Evolutionary conservation across 2,888 invertebrate species (phyloP).

Genomic region (Trichopria drosophilae): DNA sequence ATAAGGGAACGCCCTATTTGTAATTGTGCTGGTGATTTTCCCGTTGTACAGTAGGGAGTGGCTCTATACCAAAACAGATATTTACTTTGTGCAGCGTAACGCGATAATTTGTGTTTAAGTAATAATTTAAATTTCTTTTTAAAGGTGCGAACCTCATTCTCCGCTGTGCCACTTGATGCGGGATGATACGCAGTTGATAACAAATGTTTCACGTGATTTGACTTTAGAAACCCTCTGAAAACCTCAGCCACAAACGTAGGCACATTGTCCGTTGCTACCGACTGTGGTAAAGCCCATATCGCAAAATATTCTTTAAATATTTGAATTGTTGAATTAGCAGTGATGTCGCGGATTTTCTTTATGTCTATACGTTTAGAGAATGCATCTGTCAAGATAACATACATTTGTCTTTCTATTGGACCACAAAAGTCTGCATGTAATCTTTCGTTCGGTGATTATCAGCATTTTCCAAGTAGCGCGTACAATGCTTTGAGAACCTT

Average conservation of each 20-base stretch:
- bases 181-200: constrained; percentile 19
- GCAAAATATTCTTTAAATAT: too few species aligned
- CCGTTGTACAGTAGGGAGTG: constrained; percentile 23
- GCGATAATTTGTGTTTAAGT: background rate
- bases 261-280: constrained; percentile 27
- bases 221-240: constrained; percentile 8
- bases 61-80: constrained; percentile 19
- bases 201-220: constrained; percentile 12
- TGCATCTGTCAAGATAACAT: constrained; percentile 27
- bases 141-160: constrained; percentile 21
- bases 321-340: too few species aligned
- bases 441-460: too few species aligned
- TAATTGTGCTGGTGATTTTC: too few species aligned
- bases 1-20: too few species aligned
- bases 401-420: too few species aligned
- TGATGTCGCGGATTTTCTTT: too few species aligned
- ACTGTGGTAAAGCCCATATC: constrained; percentile 18
- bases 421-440: too few species aligned
- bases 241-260: constrained; percentile 19
- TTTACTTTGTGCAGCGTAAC: constrained; percentile 7
- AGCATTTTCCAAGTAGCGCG: too few species aligned
- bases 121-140: constrained; percentile 16
- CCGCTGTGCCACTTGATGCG: too few species aligned
- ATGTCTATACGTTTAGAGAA: too few species aligned
- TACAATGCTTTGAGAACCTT: too few species aligned